Percentiles rank a stretch among this genome's conserved stretches.
These are phyloP conservation scores for Muricea muricata DNA, from an alignment of 92 coral and sea anemone genomes.

Conservation along the genomic window DNA sequence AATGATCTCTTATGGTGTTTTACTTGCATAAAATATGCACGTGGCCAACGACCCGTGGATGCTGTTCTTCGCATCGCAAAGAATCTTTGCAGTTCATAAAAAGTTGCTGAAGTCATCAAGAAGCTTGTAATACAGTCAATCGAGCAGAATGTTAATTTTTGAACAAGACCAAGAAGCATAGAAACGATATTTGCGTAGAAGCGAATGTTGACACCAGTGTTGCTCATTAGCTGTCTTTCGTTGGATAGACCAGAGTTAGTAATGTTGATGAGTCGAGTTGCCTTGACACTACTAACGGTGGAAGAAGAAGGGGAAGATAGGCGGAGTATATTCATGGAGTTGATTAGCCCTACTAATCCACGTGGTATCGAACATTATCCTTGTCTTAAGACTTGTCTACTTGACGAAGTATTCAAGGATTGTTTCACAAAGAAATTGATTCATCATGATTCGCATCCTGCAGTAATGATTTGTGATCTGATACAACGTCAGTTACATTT, in stretches of 20 bases:
- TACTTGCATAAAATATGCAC: constrained; percentile 82
- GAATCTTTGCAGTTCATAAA: constrained; percentile 50
- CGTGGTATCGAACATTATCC: constrained; percentile 66
- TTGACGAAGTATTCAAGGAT: constrained; percentile 43
- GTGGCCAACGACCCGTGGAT: constrained; percentile 61
- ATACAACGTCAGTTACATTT: constrained; percentile 73
- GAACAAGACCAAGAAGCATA: too few relatives aligned
- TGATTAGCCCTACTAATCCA: constrained; percentile 73
- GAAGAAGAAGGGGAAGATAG: constrained; percentile 70
- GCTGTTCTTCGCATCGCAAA: constrained; percentile 57
- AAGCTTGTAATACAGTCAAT: too few relatives aligned
- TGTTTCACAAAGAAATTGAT: not conserved
- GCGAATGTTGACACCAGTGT: constrained; percentile 80
- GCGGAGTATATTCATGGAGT: constrained; percentile 66
- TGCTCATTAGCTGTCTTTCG: constrained; percentile 67
- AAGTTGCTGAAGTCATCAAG: constrained; percentile 49
- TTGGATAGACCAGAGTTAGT: constrained; percentile 60
- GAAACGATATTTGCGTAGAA: too few relatives aligned
- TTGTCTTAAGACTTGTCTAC: constrained; percentile 67
- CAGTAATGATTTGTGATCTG: constrained; percentile 91
- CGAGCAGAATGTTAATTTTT: too few relatives aligned
- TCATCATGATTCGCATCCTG: constrained; percentile 73
- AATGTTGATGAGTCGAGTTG: constrained; percentile 74
- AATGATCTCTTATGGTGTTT: too few relatives aligned
- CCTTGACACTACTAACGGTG: constrained; percentile 71